Base-by-base conservation (phyloP, 2,113 vertebrate species). In the Monopterus albus region DNA sequence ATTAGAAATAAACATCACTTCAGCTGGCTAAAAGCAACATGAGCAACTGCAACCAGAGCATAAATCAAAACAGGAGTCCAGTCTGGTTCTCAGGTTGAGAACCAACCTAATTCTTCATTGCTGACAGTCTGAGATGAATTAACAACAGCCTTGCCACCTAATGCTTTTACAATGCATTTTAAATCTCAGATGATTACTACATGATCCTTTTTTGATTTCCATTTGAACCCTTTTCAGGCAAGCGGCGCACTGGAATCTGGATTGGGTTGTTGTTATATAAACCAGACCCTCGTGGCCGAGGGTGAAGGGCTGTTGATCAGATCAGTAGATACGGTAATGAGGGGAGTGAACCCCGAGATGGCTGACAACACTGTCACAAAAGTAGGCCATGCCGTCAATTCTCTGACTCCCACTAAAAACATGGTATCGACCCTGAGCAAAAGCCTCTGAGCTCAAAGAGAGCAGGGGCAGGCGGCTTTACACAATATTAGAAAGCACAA, bases 321-420 rank as follows among this genome's bases (percentile, higher is more conserved):
- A 86, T 75, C 49, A 36, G 51, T 33, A 49, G 51, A 75, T 62
- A n/a, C n/a, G n/a, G n/a, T n/a, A 83, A 76, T 58, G 46, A 9
- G 2, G 15, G 39, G 53, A 53, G 25, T 28, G 7, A 78, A 51
- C 62, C 60, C 47, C 1, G 20, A 61, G 74, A 84, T 45, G 20
- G 40, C 58, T 43, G 65, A 72, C 28, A 62, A 39, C 21, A 3
- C 63, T 56, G 62, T 43, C 45, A 61, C 3, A 21, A 76, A 87
- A 82, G 45, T 80, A 80, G 87, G 85, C 71, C 81, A 78, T 1
- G 28, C 57, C 57, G 63, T 47, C 65, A 63, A 45, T 73, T 47
- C 45, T 76, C 45, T 40, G 79, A 72, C 70, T 74, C 56, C n/a
- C 61, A 53, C 66, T 35, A 50, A 82, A 76, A 68, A 38, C 23